phyloP scores from a whole-genome alignment of 2,888 invertebrate genomes.

The Drosophila trichaetosa region DNA sequence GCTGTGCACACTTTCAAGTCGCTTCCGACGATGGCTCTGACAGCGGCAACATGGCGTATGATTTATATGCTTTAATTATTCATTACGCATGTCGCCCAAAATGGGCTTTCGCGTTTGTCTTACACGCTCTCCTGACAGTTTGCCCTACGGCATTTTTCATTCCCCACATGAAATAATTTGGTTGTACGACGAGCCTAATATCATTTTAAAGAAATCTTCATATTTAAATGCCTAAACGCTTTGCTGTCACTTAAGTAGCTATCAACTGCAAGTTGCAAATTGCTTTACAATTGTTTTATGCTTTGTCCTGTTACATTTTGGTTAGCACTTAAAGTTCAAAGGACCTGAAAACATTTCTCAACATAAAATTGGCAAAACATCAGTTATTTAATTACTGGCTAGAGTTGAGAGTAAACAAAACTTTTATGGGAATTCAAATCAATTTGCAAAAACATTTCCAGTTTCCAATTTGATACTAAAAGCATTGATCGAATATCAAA shows the following conservation, averaged over 20 bases:
- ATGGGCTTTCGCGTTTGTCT: conserved; percentile 24
- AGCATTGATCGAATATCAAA: neutral
- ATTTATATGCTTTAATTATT: conserved; percentile 76
- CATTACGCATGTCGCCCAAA: conserved; percentile 43
- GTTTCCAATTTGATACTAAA: neutral
- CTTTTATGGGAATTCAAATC: neutral
- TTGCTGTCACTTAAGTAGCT: neutral
- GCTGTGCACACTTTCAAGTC: conserved; percentile 63
- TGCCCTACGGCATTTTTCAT: neutral
- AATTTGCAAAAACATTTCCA: neutral
- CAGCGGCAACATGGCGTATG: conserved; percentile 68
- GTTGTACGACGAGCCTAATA: neutral
- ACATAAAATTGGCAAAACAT: neutral
- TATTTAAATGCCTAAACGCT: neutral
- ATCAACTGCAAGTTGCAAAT: conserved; percentile 9
- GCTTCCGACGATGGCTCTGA: conserved; percentile 23
- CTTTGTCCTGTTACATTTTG: neutral
- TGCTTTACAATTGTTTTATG: neutral
- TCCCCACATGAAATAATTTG: neutral
- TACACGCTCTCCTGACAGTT: neutral
- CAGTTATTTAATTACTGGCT: too few species aligned
- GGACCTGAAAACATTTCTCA: neutral
- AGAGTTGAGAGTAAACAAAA: neutral
- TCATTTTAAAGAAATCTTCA: neutral
- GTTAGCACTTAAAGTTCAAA: neutral